Base-by-base conservation (phyloP, 2,113 vertebrate species). In the Rhagologus leucostigma region DNA sequence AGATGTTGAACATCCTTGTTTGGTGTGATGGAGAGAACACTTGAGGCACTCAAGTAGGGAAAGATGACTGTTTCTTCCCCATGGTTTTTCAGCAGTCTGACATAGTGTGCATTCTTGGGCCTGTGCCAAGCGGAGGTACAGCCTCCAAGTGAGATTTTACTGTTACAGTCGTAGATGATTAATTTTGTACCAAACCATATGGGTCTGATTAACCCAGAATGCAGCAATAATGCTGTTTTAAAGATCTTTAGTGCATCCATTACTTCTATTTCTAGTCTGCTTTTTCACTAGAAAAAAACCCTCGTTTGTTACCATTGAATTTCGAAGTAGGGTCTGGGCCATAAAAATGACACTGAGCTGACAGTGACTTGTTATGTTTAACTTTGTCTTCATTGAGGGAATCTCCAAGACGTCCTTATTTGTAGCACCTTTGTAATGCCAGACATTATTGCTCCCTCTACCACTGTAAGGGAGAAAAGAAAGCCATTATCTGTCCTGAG, bases 111-210 rank as follows among this genome's bases (percentile, higher is more conserved):
- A 37, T 87, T 92, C 73, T 73, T 92, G 95, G 94, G 74, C 65
- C 47, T 49, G 8, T 35, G 94, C 95, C 95, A 97, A 94, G 89
- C 53, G 76, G 80, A 71, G 84, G 89, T 62, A 44, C 12, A 13
- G 87, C 69, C 84, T 96, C 89, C 94, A 89, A 94, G 89, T 82
- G 78, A 73, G 95, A 85, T 59, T 92, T 87, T 62, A 82, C 93
- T 96, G 64, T 91, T 89, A 9, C 49, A n/a, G 89, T 93, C 71
- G 20, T 93, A 82, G 84, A 92, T 96, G 84, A 95, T 95, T 96
- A 91, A 96, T 96, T 97, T 76, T 84, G 74, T 94, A 87, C 89
- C 77, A 76, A 91, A 91, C 67, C n/a, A 44, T 87, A 75, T 18
- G 80, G 91, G 60, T 52, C 89, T 89, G 80, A 92, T 92, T 96